A percentile compares a stretch with the other conserved stretches of the same genome.
phyloP scores from a whole-genome alignment of 1,140 invertebrate species.

The Camponotus pennsylvanicus region DNA sequence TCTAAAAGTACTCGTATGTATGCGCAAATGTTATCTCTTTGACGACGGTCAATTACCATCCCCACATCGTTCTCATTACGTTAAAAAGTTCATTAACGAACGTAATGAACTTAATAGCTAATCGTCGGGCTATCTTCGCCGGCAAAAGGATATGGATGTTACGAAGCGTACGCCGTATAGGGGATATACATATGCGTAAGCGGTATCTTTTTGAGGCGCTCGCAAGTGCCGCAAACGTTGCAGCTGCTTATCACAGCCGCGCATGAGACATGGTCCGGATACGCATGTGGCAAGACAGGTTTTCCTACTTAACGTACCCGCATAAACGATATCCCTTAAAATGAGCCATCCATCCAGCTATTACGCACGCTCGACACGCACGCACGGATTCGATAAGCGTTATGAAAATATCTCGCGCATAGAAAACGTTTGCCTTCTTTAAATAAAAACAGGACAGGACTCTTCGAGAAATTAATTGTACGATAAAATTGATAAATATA shows the following conservation, averaged over 20 bases:
- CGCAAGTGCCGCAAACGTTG: slow-evolving; percentile 14
- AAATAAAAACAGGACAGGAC: not conserved
- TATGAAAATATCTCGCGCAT: slow-evolving; percentile 10
- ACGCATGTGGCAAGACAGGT: slow-evolving; percentile 61
- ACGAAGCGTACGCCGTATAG: not conserved
- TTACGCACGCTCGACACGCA: slow-evolving; percentile 39
- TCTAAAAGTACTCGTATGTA: not conserved
- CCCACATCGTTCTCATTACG: slow-evolving; percentile 54
- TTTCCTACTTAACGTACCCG: slow-evolving; percentile 74
- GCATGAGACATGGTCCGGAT: slow-evolving; percentile 71
- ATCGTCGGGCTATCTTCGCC: slow-evolving; percentile 61
- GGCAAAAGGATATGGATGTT: slow-evolving; percentile 25
- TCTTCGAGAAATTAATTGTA: not conserved
- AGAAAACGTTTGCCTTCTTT: not conserved
- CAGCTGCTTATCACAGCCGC: slow-evolving; percentile 57
- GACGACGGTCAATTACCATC: slow-evolving; percentile 50
- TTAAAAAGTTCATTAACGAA: slow-evolving; percentile 60
- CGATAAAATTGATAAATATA: not conserved
- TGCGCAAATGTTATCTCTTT: slow-evolving; percentile 59
- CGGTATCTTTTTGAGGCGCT: slow-evolving; percentile 49
- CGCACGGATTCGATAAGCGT: slow-evolving; percentile 44
- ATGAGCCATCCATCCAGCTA: slow-evolving; percentile 16
- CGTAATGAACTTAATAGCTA: slow-evolving; percentile 70
- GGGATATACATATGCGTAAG: slow-evolving; percentile 24
- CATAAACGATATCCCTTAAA: slow-evolving; percentile 64